phyloP scores from a whole-genome alignment of 92 coral and sea anemone genomes.

The Muricea muricata region DNA sequence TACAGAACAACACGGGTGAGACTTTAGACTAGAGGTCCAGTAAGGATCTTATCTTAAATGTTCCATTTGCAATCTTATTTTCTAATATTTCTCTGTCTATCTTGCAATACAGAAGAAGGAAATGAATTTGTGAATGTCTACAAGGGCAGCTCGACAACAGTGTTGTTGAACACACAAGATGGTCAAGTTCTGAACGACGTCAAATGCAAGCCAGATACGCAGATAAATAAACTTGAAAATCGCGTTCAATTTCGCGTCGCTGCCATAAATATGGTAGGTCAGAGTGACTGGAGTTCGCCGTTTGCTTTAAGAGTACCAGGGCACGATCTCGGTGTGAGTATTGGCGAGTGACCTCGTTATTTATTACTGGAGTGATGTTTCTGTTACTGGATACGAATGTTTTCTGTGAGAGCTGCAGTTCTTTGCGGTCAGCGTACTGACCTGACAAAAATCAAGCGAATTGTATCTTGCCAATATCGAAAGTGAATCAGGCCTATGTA shows the following conservation, averaged over 20 bases:
- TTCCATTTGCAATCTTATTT: background rate
- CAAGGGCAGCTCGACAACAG: slow-evolving; percentile 67
- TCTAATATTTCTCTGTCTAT: background rate
- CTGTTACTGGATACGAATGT: too few relatives aligned
- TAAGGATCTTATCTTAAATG: background rate
- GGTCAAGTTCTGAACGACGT: background rate
- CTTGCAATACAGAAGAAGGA: slow-evolving; percentile 66
- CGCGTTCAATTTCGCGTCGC: slow-evolving; percentile 95
- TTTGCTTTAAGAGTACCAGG: slow-evolving; percentile 82
- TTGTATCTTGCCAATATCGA: too few relatives aligned
- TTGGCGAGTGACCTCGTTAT: too few relatives aligned
- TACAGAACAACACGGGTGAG: slow-evolving; percentile 86
- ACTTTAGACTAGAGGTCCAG: background rate
- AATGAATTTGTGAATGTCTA: slow-evolving; percentile 78
- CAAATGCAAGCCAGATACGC: background rate
- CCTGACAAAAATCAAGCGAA: too few relatives aligned
- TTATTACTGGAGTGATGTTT: too few relatives aligned
- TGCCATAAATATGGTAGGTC: slow-evolving; percentile 83
- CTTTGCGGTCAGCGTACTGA: too few relatives aligned
- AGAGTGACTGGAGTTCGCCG: slow-evolving; percentile 88
- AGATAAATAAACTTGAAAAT: background rate
- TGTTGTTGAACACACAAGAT: background rate
- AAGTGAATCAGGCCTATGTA: too few relatives aligned
- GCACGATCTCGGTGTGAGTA: too few relatives aligned
- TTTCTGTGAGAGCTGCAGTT: too few relatives aligned